Base-by-base conservation (phyloP, 2,797 vertebrate species). In the Otus scops region DNA sequence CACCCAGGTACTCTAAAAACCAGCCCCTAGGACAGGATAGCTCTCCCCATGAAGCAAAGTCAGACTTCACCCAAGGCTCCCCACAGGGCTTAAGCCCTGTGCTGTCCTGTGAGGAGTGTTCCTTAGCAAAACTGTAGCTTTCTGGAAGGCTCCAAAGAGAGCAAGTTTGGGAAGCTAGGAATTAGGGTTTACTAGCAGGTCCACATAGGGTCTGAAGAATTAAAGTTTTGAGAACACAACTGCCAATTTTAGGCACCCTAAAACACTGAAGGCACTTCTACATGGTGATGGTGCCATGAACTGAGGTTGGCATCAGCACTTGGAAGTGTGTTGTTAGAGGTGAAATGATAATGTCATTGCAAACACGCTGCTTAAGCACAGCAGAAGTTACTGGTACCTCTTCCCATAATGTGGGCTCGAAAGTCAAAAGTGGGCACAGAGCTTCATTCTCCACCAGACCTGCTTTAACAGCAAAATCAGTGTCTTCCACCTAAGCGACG, bases 251-350 rank as follows among this genome's bases (percentile, higher is more conserved):
- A 43, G 45, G 27, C 54, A 59, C 23, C 28, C 27, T 79, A 34
- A 73, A 73, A 32, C 67, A 57, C 59, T 8, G 34, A 63, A 56
- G 32, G 26, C 22, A 38, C 38, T 77, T 89, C 19, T 13, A 47
- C 0, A 1, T 27, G 39, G 30, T 57, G 43, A 51, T 1, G 1
- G 17, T 36, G 13, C 20, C 41, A 61, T n/a, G 30, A 30, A 2
- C 39, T 47, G 75, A n/a, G 28, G 43, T 10, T 22, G 28, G 47
- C 63, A 57, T 51, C 60, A n/a, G 34, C 50, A 51, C 27, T n/a
- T 53, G 21, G 13, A 73, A 81, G 34, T 16, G 13, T 45, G 30
- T 30, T 59, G 47, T 41, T 70, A 30, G n/a, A 83, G 18, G 6
- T 41, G 41, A 80, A 79, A 79, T 20, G 2, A 28, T 23, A 39